Evolutionary conservation across 2,113 vertebrate genomes (phyloP).

Genomic region (Microcebus griseorufus): DNA sequence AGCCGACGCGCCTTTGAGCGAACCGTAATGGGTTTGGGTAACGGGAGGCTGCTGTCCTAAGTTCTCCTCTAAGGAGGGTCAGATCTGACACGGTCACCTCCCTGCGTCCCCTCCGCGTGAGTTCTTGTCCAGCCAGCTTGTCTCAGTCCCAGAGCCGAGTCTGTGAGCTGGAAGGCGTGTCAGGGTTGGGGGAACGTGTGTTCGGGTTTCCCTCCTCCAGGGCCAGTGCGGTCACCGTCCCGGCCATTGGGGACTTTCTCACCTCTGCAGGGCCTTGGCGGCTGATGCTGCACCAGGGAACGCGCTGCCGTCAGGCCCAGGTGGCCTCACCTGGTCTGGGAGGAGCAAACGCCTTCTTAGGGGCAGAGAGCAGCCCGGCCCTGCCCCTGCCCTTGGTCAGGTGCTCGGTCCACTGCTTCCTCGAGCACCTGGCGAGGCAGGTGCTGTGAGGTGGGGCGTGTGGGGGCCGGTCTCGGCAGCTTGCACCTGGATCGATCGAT

Average conservation of each 20-base stretch:
- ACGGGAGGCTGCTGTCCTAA: neutral
- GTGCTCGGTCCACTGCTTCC: neutral
- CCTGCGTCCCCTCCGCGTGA: accelerated
- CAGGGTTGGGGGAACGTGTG: accelerated
- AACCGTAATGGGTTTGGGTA: no score
- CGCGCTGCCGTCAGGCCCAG: accelerated
- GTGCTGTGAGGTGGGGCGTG: accelerated
- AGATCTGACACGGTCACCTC: neutral
- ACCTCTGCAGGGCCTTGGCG: neutral
- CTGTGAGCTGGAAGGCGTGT: accelerated
- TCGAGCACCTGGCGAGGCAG: accelerated
- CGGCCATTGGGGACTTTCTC: neutral
- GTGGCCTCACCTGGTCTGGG: no score
- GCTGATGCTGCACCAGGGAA: accelerated
- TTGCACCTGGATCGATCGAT: accelerated
- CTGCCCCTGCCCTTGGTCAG: no score
- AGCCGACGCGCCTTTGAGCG: neutral
- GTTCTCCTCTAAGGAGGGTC: no score
- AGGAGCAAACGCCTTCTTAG: accelerated
- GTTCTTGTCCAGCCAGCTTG: neutral
- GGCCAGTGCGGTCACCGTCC: accelerated
- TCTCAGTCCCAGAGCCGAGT: neutral
- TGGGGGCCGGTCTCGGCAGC: neutral
- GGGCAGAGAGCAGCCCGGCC: neutral
- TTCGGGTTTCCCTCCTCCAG: neutral